A percentile compares a stretch with the other conserved stretches of the same genome.
Conservation (phyloP, 2,797 vertebrate species). For the Adelosebastes latens region DNA sequence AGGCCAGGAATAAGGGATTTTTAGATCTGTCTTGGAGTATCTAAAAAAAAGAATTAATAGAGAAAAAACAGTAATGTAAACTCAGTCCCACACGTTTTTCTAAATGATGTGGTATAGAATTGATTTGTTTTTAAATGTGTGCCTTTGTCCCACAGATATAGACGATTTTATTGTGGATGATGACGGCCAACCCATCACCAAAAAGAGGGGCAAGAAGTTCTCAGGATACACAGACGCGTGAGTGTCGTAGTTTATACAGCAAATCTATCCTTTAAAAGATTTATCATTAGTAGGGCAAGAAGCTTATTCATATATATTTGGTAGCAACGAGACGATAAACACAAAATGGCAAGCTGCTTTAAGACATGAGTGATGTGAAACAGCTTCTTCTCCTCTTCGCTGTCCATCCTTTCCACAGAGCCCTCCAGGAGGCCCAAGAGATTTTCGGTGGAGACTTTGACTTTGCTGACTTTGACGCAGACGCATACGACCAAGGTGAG, state of each 20-base stretch:
- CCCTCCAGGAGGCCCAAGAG: constrained; percentile 97
- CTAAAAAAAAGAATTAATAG: neutral
- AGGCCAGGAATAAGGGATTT: constrained; percentile 9
- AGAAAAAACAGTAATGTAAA: neutral
- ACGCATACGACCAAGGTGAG: constrained; percentile 91
- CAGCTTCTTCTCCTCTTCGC: neutral
- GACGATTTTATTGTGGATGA: constrained; percentile 99
- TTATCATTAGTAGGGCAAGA: neutral
- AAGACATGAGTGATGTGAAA: neutral
- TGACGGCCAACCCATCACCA: constrained; percentile 97
- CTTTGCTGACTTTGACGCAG: constrained; percentile 95
- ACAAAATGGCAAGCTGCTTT: neutral
- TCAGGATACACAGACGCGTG: constrained; percentile 98
- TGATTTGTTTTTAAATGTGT: neutral
- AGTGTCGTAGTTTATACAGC: constrained; percentile 72
- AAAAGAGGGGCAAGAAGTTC: constrained; percentile 96
- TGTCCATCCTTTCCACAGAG: constrained; percentile 75
- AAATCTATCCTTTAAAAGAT: neutral
- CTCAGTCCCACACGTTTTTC: neutral
- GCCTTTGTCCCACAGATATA: constrained; percentile 85
- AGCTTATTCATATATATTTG: neutral
- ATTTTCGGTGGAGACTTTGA: constrained; percentile 99
- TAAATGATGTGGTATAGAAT: neutral
- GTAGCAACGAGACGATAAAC: neutral
- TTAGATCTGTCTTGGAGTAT: neutral